These are phyloP conservation scores for Drosophila aff. DNA, from an alignment of 1,140 invertebrate species.

Conservation along the genomic window DNA sequence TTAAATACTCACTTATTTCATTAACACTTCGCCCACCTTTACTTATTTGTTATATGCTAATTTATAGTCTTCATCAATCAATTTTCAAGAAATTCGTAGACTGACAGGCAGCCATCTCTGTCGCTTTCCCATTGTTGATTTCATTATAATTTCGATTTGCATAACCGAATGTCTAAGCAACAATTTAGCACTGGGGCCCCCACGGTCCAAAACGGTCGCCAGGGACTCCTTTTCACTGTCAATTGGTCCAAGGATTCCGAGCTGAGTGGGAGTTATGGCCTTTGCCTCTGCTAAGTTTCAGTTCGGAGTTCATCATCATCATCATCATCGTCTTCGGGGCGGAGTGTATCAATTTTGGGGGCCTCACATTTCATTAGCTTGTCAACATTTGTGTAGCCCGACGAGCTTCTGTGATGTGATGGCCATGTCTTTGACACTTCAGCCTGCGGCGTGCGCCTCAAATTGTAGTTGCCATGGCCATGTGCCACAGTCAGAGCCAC, in stretches of 20 bases:
- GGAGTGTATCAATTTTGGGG: constrained; percentile 76
- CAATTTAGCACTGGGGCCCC: constrained; percentile 46
- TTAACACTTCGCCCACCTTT: not conserved
- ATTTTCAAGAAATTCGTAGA: constrained; percentile 28
- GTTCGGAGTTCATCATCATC: constrained; percentile 32
- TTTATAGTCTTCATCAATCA: constrained; percentile 29
- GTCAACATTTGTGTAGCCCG: constrained; percentile 77
- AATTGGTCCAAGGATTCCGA: constrained; percentile 29
- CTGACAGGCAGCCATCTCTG: not conserved
- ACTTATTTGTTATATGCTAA: constrained; percentile 1
- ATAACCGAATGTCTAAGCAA: constrained; percentile 77
- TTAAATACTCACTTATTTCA: not conserved
- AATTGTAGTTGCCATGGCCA: constrained; percentile 72
- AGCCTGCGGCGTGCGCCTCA: constrained; percentile 58
- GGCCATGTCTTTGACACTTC: constrained; percentile 78
- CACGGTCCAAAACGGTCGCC: constrained; percentile 28
- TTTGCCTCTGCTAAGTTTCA: not conserved
- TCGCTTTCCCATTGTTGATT: constrained; percentile 63
- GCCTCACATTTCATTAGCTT: constrained; percentile 82
- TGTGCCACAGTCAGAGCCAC: constrained; percentile 14
- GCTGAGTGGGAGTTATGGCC: constrained; percentile 16
- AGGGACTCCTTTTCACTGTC: constrained; percentile 59
- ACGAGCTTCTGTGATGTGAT: constrained; percentile 42
- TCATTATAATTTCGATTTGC: constrained; percentile 84
- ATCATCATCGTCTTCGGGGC: constrained; percentile 33